Conservation (phyloP, 2,888 invertebrate genomes). For the Acrobasis repandana region DNA sequence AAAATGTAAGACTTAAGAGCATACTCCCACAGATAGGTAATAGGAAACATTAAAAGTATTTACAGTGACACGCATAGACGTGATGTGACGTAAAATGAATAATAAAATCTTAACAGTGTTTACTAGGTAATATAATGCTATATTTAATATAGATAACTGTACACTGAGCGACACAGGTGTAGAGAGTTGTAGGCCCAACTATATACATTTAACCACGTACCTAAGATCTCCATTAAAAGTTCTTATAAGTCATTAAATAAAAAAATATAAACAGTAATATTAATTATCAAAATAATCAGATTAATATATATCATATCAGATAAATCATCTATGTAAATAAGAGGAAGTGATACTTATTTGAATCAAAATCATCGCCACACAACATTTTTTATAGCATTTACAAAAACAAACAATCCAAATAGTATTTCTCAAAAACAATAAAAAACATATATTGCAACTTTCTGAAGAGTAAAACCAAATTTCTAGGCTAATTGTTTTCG, state of each 20-base stretch:
- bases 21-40: slow-evolving; percentile 24
- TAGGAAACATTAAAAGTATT: slow-evolving; percentile 37
- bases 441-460: background rate
- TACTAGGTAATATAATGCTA: slow-evolving; percentile 36
- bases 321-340: background rate
- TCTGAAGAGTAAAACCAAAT: background rate
- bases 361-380: background rate
- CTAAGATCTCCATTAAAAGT: slow-evolving; percentile 48
- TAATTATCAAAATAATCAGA: background rate
- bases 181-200: slow-evolving; percentile 63
- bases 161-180: slow-evolving; percentile 80
- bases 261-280: background rate
- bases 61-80: slow-evolving; percentile 29
- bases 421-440: background rate
- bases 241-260: slow-evolving; percentile 4
- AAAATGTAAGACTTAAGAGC: slow-evolving; percentile 16
- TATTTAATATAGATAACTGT: slow-evolving; percentile 56
- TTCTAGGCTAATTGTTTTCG: background rate
- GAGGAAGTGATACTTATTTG: background rate
- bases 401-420: background rate
- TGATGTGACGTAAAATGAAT: slow-evolving; percentile 33
- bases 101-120: slow-evolving; percentile 39
- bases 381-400: background rate
- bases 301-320: background rate
- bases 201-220: slow-evolving; percentile 59